A percentile compares a stretch with the other conserved stretches of the same genome.
These are phyloP conservation scores for Taenioides sp. DNA, from an alignment of 2,797 vertebrate genomes.

Conservation along the genomic window DNA sequence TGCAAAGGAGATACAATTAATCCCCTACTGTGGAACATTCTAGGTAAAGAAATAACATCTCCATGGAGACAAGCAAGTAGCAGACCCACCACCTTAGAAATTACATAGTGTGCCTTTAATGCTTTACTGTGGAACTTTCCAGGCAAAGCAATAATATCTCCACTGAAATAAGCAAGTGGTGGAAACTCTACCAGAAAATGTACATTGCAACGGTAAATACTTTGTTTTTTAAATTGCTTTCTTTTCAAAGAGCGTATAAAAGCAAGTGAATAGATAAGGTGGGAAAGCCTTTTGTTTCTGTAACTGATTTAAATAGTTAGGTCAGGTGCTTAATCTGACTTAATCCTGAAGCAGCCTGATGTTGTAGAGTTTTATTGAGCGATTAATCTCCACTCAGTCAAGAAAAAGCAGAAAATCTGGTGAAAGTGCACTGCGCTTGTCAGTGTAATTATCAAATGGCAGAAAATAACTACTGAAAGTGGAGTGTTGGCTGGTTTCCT, in stretches of 20 bases:
- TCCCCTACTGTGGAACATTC: too few relatives aligned
- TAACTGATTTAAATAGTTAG: slow-evolving; percentile 8
- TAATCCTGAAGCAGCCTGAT: not conserved
- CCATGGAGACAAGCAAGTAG: too few relatives aligned
- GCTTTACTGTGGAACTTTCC: too few relatives aligned
- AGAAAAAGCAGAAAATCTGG: slow-evolving; percentile 4
- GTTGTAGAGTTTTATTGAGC: slow-evolving; percentile 6
- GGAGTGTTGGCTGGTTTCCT: slow-evolving; percentile 7
- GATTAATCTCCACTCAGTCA: not conserved
- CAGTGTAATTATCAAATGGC: not conserved
- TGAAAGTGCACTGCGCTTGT: not conserved
- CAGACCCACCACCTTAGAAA: too few relatives aligned
- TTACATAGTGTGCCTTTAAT: too few relatives aligned
- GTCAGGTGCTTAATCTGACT: slow-evolving; percentile 42
- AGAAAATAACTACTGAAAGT: slow-evolving; percentile 4
- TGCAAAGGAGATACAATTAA: too few relatives aligned
- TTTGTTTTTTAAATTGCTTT: too few relatives aligned
- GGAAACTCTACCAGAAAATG: too few relatives aligned
- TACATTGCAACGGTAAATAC: too few relatives aligned
- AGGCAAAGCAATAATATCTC: too few relatives aligned
- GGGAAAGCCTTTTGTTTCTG: slow-evolving; percentile 2
- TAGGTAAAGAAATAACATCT: too few relatives aligned
- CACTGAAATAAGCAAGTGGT: too few relatives aligned
- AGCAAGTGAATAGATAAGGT: not conserved
- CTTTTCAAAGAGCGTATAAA: not conserved